phyloP scores from a whole-genome alignment of 1,140 invertebrate species.

The Ooceraea biroi region DNA sequence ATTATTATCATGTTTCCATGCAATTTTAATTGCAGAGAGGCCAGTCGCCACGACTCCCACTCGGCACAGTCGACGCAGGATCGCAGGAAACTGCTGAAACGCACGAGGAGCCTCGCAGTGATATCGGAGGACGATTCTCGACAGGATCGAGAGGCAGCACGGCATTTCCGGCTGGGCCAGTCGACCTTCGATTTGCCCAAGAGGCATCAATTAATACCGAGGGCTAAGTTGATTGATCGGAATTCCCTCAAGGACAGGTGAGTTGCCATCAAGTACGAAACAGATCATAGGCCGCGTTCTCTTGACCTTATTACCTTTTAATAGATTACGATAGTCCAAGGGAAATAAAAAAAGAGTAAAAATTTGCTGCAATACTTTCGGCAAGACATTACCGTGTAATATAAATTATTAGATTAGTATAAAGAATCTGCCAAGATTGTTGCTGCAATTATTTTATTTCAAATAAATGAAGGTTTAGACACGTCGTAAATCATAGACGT shows the following conservation, averaged over 20 bases:
- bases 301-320: neutral
- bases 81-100: slow-evolving; percentile 88
- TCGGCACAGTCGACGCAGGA: slow-evolving; percentile 80
- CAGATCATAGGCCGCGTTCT: neutral
- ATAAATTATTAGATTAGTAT: neutral
- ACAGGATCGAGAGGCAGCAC: slow-evolving; percentile 71
- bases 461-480: neutral
- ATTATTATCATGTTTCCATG: slow-evolving; percentile 36
- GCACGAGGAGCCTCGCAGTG: slow-evolving; percentile 91
- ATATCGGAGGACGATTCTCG: slow-evolving; percentile 91
- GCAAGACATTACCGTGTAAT: neutral
- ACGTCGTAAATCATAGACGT: neutral
- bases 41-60: slow-evolving; percentile 77
- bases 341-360: slow-evolving; percentile 10
- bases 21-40: slow-evolving; percentile 65
- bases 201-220: slow-evolving; percentile 91
- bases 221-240: slow-evolving; percentile 91
- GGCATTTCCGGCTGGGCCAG: slow-evolving; percentile 76
- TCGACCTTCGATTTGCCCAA: slow-evolving; percentile 87
- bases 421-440: too few relatives aligned
- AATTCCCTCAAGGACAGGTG: slow-evolving; percentile 90
- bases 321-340: neutral
- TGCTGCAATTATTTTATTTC: neutral
- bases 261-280: slow-evolving; percentile 22
- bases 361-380: neutral